Base-by-base conservation (phyloP, 2,888 invertebrate genomes). In the Morpho achilles region DNA sequence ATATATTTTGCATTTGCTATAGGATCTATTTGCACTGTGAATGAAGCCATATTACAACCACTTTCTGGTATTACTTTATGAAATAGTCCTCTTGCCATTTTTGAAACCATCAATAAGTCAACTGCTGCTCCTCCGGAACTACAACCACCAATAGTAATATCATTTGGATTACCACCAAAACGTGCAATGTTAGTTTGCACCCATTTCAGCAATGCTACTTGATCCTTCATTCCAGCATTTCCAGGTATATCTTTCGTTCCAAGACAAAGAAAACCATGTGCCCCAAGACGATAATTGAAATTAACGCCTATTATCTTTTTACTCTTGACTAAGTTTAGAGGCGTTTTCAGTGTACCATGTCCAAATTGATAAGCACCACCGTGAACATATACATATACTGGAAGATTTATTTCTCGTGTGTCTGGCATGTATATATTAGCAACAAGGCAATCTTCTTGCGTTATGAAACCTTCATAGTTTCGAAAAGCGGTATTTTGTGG, bases 301-400 rank as follows among this genome's bases (percentile, higher is more conserved):
- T 72, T 74, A 0, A 81, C 77, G 7, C 65, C 62, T 49, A 84
- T 72, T 0, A 83, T 55, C 64, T 79, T 62, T 39, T 75, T 70
- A 0, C 61, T 65, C 2, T 70, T 66, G 7, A 83, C 63, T 50
- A 76, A 74, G n/a, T 67, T 69, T 9, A 69, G 66, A 0, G 70
- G 7, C 42, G 50, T 53, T 3, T 7, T 16, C 7, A 39, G 56
- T 56, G 77, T 68, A 2, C 84, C 82, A 40, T 63, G 69, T 7
- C 86, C 87, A 1, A 69, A 58, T 68, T 82, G 76, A 58, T 77
- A 89, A 5, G 76, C 84, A 2, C 91, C 90, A n/a, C 89, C 89
- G 54, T 90, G 91, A 1, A 90, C 69, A 50, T 75, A 69, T 8
- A 89, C 81, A 47, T 87, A 61, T 1, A 90, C 90, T 4, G 90